Evolutionary conservation across 2,888 invertebrate genomes (phyloP).

Genomic region (Epinotia bilunana): DNA sequence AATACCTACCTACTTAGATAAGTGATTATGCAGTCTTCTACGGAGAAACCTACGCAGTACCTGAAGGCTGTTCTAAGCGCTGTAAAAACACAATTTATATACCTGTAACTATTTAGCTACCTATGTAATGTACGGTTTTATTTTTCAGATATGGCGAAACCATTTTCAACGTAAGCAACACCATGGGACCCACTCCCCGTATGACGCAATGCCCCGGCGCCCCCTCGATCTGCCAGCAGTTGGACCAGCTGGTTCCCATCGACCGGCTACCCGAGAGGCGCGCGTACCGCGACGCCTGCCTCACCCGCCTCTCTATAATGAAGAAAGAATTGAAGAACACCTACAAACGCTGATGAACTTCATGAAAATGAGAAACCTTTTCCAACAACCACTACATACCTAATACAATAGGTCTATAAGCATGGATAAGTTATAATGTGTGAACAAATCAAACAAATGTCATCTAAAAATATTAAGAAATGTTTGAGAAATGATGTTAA

Average conservation of each 20-base stretch:
- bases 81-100: too few species aligned
- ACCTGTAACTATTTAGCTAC: too few species aligned
- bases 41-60: too few species aligned
- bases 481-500: background rate
- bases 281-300: constrained; percentile 92
- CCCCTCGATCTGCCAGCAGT: constrained; percentile 87
- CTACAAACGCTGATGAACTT: constrained; percentile 56
- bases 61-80: too few species aligned
- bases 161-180: constrained; percentile 86
- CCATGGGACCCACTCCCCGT: constrained; percentile 89
- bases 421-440: background rate
- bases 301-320: constrained; percentile 91
- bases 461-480: background rate
- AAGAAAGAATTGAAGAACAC: constrained; percentile 88
- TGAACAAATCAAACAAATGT: background rate
- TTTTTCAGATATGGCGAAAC: constrained; percentile 82
- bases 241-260: constrained; percentile 89
- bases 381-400: background rate
- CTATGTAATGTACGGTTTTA: constrained; percentile 1
- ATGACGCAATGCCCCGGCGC: constrained; percentile 87
- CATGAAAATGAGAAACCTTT: background rate
- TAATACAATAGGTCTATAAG: too few species aligned
- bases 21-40: too few species aligned
- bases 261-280: constrained; percentile 89
- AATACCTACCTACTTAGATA: too few species aligned